Evolutionary conservation across 2,888 invertebrate genomes (phyloP), one percentile per base, ranked within the genome.

Genomic region (Cerastoderma edule): DNA sequence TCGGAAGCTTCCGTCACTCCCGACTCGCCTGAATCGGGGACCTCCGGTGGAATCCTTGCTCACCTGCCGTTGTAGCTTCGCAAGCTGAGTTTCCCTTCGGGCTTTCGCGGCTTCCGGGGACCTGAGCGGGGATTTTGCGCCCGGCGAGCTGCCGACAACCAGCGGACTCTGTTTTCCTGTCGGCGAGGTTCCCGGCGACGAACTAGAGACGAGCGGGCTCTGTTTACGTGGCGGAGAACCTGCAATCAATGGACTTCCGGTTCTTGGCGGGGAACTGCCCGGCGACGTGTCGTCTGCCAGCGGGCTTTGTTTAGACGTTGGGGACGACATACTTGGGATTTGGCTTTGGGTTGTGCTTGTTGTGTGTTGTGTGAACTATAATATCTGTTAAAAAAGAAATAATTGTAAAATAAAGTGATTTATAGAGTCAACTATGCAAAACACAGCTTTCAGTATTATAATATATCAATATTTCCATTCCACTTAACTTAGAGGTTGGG

Each of bases 1-100:
- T 24, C 60, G 35, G 27, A 60, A 39, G 1, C 32, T 44, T 2
- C 64, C 53, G 28, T 54, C 44, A 13, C 63, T 63, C 27, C 72
- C 56, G 10, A 77, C 39, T 8, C 69, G 48, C 16, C 57, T 30
- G 2, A 66, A 24, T 5, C 56, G 30, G 1, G 35, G 33, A 10
- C 56, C 54, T 19, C 32, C 24, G 10, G 67, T 22, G 5, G 76
- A 72, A 22, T 74, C 74, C 30, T 22, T 67, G 35, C 78, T 78
- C 8, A 32, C 24, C 50, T 75, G 70, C 27, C 75, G 56, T 50
- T 57, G 69, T 30, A 69, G 46, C 19, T 48, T 60, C 0, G 54
- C 67, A 16, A 67, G 3, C 8, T 28, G 30, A 8, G 67, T 27
- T 53, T 53, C 44, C 30, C 48, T 44, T 19, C 28, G 28, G n/a